Percentiles rank a stretch among this genome's conserved stretches.
phyloP scores from a whole-genome alignment of 1,140 invertebrate species.

The Araneus ventricosus region DNA sequence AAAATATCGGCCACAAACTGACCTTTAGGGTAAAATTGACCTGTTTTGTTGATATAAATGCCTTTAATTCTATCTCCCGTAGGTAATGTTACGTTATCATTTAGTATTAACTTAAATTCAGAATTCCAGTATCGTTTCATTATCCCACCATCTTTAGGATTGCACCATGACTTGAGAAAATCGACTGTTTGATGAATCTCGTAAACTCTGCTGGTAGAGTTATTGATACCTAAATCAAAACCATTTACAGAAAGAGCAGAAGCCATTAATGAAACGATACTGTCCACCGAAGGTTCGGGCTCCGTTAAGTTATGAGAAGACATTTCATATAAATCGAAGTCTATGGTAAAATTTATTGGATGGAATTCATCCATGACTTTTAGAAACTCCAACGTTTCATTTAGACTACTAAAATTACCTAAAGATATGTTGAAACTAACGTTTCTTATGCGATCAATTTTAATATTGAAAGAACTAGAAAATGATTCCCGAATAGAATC shows the following conservation, averaged over 20 bases:
- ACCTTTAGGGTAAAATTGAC: constrained; percentile 69
- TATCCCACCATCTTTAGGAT: neutral
- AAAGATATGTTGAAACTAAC: constrained; percentile 59
- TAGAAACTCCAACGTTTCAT: constrained; percentile 26
- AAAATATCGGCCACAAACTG: constrained; percentile 74
- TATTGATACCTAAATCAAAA: constrained; percentile 68
- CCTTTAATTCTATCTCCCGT: constrained; percentile 36
- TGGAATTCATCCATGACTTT: constrained; percentile 47
- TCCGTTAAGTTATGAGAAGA: neutral
- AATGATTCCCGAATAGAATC: constrained; percentile 52
- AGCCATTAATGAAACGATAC: constrained; percentile 63
- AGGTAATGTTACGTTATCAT: neutral
- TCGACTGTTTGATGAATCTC: constrained; percentile 67
- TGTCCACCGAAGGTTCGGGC: constrained; percentile 70
- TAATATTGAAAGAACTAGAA: constrained; percentile 56
- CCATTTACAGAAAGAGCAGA: constrained; percentile 56
- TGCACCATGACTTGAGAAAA: constrained; percentile 69
- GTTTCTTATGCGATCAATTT: constrained; percentile 62
- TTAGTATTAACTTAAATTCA: constrained; percentile 72
- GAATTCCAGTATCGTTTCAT: constrained; percentile 71
- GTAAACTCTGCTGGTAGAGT: constrained; percentile 53
- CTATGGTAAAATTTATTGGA: constrained; percentile 56
- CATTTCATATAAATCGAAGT: constrained; percentile 67
- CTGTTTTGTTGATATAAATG: constrained; percentile 75
- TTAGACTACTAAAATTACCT: neutral